A percentile compares a stretch with the other conserved stretches of the same genome.
Conservation (phyloP, 2,113 vertebrate genomes). For the Herpailurus yagouaroundi region DNA sequence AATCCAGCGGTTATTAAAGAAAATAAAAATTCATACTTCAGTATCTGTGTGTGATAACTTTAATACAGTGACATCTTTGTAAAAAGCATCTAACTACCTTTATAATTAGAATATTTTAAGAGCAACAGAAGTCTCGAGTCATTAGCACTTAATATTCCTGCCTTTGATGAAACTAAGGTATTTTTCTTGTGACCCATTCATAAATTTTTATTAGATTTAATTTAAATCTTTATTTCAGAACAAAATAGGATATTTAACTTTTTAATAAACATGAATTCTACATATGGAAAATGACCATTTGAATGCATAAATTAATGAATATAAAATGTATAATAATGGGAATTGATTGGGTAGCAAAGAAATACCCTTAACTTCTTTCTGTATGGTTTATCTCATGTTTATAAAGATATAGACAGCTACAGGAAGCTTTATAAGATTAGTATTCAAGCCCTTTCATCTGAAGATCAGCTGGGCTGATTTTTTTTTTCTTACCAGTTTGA, state of each 20-base stretch:
- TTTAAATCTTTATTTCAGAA: slow-evolving; percentile 34
- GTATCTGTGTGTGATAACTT: background rate
- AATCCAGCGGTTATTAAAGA: background rate
- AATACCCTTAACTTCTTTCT: background rate
- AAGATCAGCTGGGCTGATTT: background rate
- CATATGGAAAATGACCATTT: background rate
- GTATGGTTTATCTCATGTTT: background rate
- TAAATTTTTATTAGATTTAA: slow-evolving; percentile 30
- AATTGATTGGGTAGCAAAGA: background rate
- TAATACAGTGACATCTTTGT: background rate
- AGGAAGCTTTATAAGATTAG: background rate
- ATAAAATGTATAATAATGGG: background rate
- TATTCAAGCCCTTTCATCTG: slow-evolving; percentile 3
- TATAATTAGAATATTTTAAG: background rate
- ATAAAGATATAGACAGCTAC: background rate
- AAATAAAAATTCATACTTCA: background rate
- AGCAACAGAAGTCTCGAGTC: background rate
- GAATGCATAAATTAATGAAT: background rate
- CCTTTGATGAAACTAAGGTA: slow-evolving; percentile 27
- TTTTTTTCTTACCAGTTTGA: slow-evolving; percentile 27
- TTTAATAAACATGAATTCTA: slow-evolving; percentile 8
- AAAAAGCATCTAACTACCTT: background rate
- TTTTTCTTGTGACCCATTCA: background rate
- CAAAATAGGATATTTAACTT: background rate
- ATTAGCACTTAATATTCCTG: background rate